Evolutionary conservation across 2,113 vertebrate species (phyloP), one percentile per base, ranked within the genome.

Genomic region (Neogobius melanostomus): DNA sequence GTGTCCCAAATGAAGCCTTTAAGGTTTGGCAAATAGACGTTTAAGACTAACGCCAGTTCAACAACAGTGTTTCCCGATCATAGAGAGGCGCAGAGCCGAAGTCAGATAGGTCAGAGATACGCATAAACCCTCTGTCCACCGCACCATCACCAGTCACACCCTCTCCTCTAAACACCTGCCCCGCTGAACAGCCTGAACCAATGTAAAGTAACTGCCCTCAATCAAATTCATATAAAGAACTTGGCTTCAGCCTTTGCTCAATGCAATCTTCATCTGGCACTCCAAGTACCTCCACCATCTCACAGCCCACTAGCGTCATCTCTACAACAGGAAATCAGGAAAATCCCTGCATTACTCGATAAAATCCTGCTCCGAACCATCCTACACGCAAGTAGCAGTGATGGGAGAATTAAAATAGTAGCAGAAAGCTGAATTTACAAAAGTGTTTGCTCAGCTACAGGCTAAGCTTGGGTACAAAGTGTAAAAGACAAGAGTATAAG

Each of bases 391-490:
- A 64, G 54, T 48, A 48, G 10, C 51, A 49, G 68, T 6, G 1
- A 51, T 69, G 64, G 74, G 49, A 68, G 57, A 44, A 68, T 43
- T 28, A 53, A 43, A 53, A 14, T 17, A 47, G 50, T 50, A 66
- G 46, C 50, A 75, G 42, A 44, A 81, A 70, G 60, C 65, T 42
- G 6, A 57, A 78, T 46, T 57, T 69, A 79, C 72, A 82, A 75
- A 78, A 81, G 46, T 68, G 71, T 72, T 43, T 52, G 66, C 43
- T 64, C 48, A 21, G 61, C 68, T 83, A 76, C 79, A 82, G 47
- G 59, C 85, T 82, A 79, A 66, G n/a, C 76, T 16, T 4, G 11
- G 57, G 59, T 81, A 80, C 49, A 84, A 87, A 87, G 71, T 77
- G 77, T 86, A 79, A 79, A 84, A 78, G 64, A 79, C 68, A 62